These are phyloP conservation scores for Agrypnus murinus DNA, from an alignment of 2,888 invertebrate genomes.

Conservation along the genomic window DNA sequence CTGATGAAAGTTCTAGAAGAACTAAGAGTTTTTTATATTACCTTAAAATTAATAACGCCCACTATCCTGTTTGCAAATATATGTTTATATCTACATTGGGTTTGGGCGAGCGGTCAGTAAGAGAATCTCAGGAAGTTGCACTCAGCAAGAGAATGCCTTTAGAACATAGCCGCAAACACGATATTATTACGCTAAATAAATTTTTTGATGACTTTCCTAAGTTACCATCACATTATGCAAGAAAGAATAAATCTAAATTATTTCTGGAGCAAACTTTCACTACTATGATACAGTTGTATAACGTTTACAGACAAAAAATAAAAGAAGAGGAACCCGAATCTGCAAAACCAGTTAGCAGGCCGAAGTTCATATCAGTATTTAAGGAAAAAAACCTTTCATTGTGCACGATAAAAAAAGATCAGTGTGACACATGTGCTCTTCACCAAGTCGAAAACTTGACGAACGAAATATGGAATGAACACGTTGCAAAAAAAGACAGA, in stretches of 20 bases:
- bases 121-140: not conserved
- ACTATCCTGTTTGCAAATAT: not conserved
- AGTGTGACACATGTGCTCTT: constrained; percentile 16
- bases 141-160: not conserved
- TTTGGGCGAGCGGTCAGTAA: constrained; percentile 10
- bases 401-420: constrained; percentile 18
- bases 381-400: constrained; percentile 28
- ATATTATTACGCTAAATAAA: constrained; percentile 32
- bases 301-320: constrained; percentile 27
- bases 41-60: not conserved
- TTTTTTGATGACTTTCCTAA: constrained; percentile 50
- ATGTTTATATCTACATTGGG: constrained; percentile 12
- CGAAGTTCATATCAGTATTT: constrained; percentile 11
- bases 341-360: too few species aligned
- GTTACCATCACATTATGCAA: constrained; percentile 44
- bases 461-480: not conserved
- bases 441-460: constrained; percentile 16
- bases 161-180: not conserved
- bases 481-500: constrained; percentile 1
- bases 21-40: not conserved
- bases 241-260: constrained; percentile 35
- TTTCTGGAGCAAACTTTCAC: constrained; percentile 48
- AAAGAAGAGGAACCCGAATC: constrained; percentile 5
- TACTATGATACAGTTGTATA: constrained; percentile 37
- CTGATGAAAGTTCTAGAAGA: not conserved